Evolutionary conservation across 2,888 invertebrate genomes (phyloP).

Genomic region (Trissolcus japonicus): DNA sequence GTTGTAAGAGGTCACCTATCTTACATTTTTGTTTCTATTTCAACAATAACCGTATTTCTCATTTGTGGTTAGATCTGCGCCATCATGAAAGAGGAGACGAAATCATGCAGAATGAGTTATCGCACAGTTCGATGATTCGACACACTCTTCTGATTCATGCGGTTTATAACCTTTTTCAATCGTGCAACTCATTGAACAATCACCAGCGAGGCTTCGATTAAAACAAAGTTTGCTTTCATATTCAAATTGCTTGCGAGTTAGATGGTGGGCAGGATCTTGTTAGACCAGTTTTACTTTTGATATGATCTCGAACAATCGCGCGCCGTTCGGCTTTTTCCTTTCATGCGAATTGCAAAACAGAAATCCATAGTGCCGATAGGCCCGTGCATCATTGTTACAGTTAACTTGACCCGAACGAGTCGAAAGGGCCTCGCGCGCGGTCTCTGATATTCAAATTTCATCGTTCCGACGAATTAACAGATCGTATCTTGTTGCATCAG

Average conservation of each 20-base stretch:
- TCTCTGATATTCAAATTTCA: conserved; percentile 30
- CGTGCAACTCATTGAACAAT: conserved; percentile 20
- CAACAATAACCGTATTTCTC: too few species aligned
- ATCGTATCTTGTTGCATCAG: conserved; percentile 36
- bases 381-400: conserved; percentile 21
- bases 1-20: too few species aligned
- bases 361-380: conserved; percentile 9
- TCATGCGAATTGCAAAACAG: conserved; percentile 24
- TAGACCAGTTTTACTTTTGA: conserved; percentile 55
- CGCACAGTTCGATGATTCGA: too few species aligned
- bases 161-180: conserved; percentile 22
- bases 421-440: conserved; percentile 10
- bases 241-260: conserved; percentile 42
- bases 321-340: conserved; percentile 14
- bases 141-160: conserved; percentile 8
- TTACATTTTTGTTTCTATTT: too few species aligned
- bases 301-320: conserved; percentile 37
- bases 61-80: too few species aligned
- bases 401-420: conserved; percentile 23
- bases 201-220: conserved; percentile 22
- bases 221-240: conserved; percentile 50
- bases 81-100: too few species aligned
- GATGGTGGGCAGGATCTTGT: conserved; percentile 35
- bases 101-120: too few species aligned
- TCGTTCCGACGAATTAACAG: conserved; percentile 17